These are phyloP conservation scores for Geotrypetes seraphini DNA, from an alignment of 2,797 vertebrate genomes.

Conservation along the genomic window DNA sequence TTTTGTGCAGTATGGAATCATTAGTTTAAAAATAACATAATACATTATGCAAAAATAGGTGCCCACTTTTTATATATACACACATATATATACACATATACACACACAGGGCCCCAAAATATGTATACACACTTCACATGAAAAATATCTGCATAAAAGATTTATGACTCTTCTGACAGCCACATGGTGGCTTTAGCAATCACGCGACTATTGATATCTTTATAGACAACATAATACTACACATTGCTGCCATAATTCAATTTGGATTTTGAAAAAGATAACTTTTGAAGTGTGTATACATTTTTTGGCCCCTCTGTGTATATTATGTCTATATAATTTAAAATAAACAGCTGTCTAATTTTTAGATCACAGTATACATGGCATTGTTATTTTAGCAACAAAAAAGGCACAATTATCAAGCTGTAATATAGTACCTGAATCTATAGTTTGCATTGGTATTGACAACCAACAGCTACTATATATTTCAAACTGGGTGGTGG, in stretches of 20 bases:
- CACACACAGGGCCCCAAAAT: no score
- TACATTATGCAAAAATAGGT: conserved; percentile 35
- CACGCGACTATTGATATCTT: no score
- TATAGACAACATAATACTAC: no score
- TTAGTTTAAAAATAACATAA: conserved; percentile 10
- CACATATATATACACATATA: no score
- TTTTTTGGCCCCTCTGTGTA: no score
- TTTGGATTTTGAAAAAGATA: no score
- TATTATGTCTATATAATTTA: conserved; percentile 18
- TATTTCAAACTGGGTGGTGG: conserved; percentile 30
- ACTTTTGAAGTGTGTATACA: no score
- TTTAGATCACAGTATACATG: conserved; percentile 55
- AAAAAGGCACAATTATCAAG: conserved; percentile 66
- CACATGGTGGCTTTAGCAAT: no score
- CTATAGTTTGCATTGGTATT: conserved; percentile 10
- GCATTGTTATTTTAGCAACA: conserved; percentile 52
- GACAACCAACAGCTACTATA: conserved; percentile 22
- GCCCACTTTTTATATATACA: conserved; percentile 35
- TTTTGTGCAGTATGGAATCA: conserved; percentile 14
- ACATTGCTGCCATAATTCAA: no score
- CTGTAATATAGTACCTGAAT: conserved; percentile 58
- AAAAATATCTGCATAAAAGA: no score
- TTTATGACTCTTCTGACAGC: no score
- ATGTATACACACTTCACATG: no score
- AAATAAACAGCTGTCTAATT: conserved; percentile 24